A percentile compares a stretch with the other conserved stretches of the same genome.
Conservation (phyloP, 2,113 vertebrate species). For the Phrynosoma platyrhinos region DNA sequence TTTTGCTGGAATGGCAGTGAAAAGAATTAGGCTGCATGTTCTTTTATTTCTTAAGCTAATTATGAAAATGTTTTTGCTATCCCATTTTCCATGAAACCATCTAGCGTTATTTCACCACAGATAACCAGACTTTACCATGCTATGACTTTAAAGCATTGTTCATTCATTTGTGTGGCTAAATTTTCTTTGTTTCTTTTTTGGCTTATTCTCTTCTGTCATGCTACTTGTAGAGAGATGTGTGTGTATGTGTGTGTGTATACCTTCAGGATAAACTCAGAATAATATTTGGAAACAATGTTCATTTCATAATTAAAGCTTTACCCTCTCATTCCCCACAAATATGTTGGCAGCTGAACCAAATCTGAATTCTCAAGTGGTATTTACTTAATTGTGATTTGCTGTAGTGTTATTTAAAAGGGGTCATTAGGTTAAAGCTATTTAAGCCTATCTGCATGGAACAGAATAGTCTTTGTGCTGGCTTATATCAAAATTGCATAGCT, state of each 20-base stretch:
- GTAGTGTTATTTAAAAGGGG: slow-evolving; percentile 68
- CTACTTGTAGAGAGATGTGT: slow-evolving; percentile 22
- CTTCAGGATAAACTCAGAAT: slow-evolving; percentile 66
- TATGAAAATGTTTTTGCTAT: slow-evolving; percentile 20
- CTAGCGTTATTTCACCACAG: slow-evolving; percentile 22
- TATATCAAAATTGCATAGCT: slow-evolving; percentile 48
- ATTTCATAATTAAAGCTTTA: slow-evolving; percentile 73
- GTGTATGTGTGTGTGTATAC: slow-evolving; percentile 28
- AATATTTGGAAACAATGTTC: slow-evolving; percentile 71
- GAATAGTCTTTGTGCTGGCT: slow-evolving; percentile 46
- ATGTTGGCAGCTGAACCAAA: slow-evolving; percentile 53
- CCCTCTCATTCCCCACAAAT: slow-evolving; percentile 60
- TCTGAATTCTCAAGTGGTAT: slow-evolving; percentile 68
- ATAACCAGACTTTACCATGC: neutral
- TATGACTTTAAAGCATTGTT: slow-evolving; percentile 31
- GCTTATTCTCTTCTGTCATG: slow-evolving; percentile 11
- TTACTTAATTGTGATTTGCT: slow-evolving; percentile 75
- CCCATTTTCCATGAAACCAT: slow-evolving; percentile 36
- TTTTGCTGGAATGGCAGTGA: slow-evolving; percentile 9
- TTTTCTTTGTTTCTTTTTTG: slow-evolving; percentile 52
- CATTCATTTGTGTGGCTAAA: slow-evolving; percentile 40
- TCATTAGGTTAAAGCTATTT: slow-evolving; percentile 71
- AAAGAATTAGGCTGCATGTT: neutral
- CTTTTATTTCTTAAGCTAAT: neutral
- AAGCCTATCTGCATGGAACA: slow-evolving; percentile 37